These are phyloP conservation scores for Caenorhabditis elegans DNA, from an alignment of 1,140 invertebrate species.

Conservation along the genomic window DNA sequence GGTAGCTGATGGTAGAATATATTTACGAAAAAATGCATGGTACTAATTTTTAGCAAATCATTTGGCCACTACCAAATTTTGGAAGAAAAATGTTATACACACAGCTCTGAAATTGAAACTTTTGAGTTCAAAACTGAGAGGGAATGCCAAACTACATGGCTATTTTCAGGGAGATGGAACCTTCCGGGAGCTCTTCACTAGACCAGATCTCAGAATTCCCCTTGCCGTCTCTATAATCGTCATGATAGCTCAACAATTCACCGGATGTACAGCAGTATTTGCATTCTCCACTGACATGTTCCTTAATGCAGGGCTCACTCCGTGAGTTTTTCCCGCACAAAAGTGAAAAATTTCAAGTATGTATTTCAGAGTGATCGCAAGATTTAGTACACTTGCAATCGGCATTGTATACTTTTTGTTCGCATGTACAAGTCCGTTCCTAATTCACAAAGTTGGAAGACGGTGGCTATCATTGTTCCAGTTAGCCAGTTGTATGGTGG, in stretches of 20 bases:
- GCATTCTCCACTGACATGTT: conserved; percentile 65
- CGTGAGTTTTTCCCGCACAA: conserved; percentile 45
- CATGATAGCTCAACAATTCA: conserved; percentile 66
- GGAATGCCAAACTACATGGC: not conserved
- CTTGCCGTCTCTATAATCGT: conserved; percentile 57
- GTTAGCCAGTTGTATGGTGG: conserved; percentile 53
- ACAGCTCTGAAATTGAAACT: too few relatives aligned
- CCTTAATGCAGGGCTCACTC: conserved; percentile 56
- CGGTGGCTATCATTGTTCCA: conserved; percentile 60
- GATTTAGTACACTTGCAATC: conserved; percentile 62
- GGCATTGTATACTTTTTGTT: conserved; percentile 64
- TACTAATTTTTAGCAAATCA: too few relatives aligned
- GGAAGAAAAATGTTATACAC: too few relatives aligned
- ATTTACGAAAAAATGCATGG: conserved; percentile 40
- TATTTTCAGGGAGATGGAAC: not conserved
- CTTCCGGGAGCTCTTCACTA: conserved; percentile 56
- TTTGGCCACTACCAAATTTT: too few relatives aligned
- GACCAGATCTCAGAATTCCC: conserved; percentile 53
- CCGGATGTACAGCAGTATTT: conserved; percentile 64
- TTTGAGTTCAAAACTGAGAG: too few relatives aligned
- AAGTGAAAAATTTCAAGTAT: not conserved
- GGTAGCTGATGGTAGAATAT: not conserved
- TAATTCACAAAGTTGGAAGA: conserved; percentile 57
- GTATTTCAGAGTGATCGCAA: conserved; percentile 52
- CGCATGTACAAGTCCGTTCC: conserved; percentile 59